Evolutionary conservation across 2,888 invertebrate genomes (phyloP), one percentile per base, ranked within the genome.

Genomic region (Onchidella celtica): DNA sequence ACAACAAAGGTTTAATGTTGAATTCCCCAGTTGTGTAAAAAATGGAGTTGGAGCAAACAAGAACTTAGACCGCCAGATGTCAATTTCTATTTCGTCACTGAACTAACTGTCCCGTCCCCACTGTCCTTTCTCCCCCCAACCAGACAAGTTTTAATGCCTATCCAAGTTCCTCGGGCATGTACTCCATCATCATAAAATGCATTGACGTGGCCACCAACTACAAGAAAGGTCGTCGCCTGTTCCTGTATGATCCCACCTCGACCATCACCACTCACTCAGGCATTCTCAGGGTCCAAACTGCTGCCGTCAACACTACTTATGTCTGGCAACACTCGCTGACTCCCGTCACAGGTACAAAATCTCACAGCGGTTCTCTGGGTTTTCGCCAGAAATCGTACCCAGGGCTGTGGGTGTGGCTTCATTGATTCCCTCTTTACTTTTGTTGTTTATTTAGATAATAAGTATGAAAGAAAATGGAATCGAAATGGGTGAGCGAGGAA

Each of bases 191-290:
- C 2, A 40, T 81, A 34, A 63, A 68, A 17, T 81, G 63, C 17
- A 38, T 63, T 34, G 83, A 83, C 70, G 57, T 78, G 24, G 83
- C 83, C 0, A 73, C 61, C 24, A 83, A 83, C 70, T 63, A 47
- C 65, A 73, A 78, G 68, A 66, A 65, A 4, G 75, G 74, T 1
- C 38, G 81, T n/a, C 47, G 77, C 36, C 61, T 83, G 11, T 66
- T 83, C 32, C 69, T 83, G 34, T 83, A 78, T 36, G 83, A 83
- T 47, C 70, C 73, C 21, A 59, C 68, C 3, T 81, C 83, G 11
- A 36, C 72, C 21, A 74, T 83, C 66, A 74, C 68, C 24, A 73
- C 59, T 1, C 17, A 72, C 21, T 38, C 66, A 0, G 59, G 73
- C 1, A 38, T 57, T 11, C 55, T 83, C 21, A 66, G 80, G 11